Conservation (phyloP, 2,113 vertebrate genomes). For the Semicossyphus pulcher region DNA sequence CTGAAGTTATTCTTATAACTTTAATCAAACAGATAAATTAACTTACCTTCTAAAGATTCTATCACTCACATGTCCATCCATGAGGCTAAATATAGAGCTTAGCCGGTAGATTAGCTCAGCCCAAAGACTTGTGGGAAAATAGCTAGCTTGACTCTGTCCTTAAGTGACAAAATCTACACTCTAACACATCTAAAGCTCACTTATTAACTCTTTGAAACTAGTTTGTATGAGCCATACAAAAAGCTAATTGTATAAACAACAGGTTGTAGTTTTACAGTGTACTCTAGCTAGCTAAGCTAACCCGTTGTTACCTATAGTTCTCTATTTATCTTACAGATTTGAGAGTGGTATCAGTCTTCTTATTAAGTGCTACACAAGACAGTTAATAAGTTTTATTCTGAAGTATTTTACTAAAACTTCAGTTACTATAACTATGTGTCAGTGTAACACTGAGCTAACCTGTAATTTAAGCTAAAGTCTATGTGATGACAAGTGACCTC, state of each 20-base stretch:
- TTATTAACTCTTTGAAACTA: too few relatives aligned
- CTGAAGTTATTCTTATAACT: too few relatives aligned
- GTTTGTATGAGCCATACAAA: neutral
- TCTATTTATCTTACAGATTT: neutral
- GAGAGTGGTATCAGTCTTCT: too few relatives aligned
- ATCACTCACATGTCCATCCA: too few relatives aligned
- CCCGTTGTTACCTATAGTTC: neutral
- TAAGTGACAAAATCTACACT: too few relatives aligned
- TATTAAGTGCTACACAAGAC: neutral
- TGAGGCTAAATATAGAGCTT: too few relatives aligned
- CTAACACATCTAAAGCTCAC: too few relatives aligned
- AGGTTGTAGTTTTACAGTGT: neutral
- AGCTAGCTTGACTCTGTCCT: neutral
- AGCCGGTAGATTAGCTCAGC: neutral
- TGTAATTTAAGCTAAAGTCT: too few relatives aligned
- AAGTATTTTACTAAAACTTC: neutral
- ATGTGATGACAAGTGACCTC: too few relatives aligned
- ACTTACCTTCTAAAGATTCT: too few relatives aligned
- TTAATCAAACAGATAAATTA: too few relatives aligned
- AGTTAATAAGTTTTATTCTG: neutral
- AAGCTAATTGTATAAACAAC: neutral
- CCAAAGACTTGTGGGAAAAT: neutral
- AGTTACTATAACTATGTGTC: neutral
- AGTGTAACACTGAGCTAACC: slow-evolving; percentile 1
- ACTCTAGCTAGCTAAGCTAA: neutral